Percentiles rank a stretch among this genome's conserved stretches.
Evolutionary conservation across 2,888 invertebrate genomes (phyloP).

Genomic region (Napeogenes inachia): DNA sequence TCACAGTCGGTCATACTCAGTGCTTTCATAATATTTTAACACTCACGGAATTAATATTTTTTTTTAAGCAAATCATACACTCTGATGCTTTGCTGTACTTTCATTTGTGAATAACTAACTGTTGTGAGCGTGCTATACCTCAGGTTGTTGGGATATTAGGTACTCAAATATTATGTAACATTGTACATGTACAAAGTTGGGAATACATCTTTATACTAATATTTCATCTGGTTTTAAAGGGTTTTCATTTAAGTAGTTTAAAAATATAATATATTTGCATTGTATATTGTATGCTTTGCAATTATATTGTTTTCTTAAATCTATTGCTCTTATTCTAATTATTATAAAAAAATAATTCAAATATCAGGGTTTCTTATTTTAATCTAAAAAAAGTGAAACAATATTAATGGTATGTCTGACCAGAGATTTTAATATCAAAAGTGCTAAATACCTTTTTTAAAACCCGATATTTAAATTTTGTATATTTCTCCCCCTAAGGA

Average conservation of each 20-base stretch:
- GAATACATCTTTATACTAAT: slow-evolving; percentile 1
- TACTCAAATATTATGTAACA: slow-evolving; percentile 8
- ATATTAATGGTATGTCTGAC: too few relatives aligned
- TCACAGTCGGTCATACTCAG: too few relatives aligned
- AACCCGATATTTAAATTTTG: too few relatives aligned
- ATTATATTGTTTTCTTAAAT: background rate
- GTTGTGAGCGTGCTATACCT: slow-evolving; percentile 69
- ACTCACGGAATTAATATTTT: too few relatives aligned
- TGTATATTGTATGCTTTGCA: background rate
- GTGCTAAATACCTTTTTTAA: too few relatives aligned
- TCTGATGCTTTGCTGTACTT: slow-evolving; percentile 19
- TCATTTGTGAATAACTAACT: slow-evolving; percentile 53
- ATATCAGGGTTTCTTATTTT: too few relatives aligned
- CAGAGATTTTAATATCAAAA: too few relatives aligned
- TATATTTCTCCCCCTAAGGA: too few relatives aligned
- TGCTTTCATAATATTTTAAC: too few relatives aligned
- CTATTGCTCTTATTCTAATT: too few relatives aligned
- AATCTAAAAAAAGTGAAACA: too few relatives aligned
- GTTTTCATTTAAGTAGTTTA: background rate
- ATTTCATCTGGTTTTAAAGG: background rate
- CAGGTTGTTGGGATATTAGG: slow-evolving; percentile 30
- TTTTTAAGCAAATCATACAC: slow-evolving; percentile 6
- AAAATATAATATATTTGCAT: background rate
- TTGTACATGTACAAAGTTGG: slow-evolving; percentile 13
- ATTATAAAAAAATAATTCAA: too few relatives aligned